Percentiles rank a stretch among this genome's conserved stretches.
phyloP scores from a whole-genome alignment of 2,797 vertebrate species.

The Lophura swinhoii region DNA sequence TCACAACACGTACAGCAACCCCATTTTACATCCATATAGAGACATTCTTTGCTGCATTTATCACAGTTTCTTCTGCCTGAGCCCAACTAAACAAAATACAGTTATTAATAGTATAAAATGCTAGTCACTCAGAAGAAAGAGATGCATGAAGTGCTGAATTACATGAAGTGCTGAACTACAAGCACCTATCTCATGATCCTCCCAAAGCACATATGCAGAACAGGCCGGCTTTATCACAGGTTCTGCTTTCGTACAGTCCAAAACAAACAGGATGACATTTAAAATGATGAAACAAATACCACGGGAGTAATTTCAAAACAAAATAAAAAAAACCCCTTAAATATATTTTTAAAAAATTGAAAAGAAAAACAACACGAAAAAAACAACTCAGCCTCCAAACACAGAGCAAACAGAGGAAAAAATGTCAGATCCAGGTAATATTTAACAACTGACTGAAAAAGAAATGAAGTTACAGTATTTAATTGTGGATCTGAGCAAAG shows the following conservation, averaged over 20 bases:
- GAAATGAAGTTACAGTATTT: not conserved
- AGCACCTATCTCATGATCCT: not conserved
- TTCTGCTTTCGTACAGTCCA: constrained; percentile 33
- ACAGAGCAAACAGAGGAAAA: not conserved
- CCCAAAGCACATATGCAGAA: not conserved
- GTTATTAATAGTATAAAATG: not conserved
- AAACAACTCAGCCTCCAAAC: not conserved
- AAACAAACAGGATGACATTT: constrained; percentile 62
- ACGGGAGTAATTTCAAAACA: constrained; percentile 34
- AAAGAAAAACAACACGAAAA: not conserved
- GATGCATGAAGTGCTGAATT: not conserved
- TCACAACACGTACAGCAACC: not conserved
- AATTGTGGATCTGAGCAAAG: not conserved
- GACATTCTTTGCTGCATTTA: not conserved
- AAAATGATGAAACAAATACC: constrained; percentile 45
- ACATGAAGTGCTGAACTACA: not conserved
- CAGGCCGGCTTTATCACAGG: not conserved
- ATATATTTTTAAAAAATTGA: not conserved
- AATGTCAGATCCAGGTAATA: not conserved
- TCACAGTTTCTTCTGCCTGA: not conserved
- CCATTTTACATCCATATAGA: not conserved
- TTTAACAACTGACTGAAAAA: not conserved
- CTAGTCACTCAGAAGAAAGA: not conserved
- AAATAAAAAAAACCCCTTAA: not conserved
- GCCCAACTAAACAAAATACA: not conserved